Evolutionary conservation across 37 sponge, comb jelly and placozoan genomes (phyloP), one percentile per base, ranked within the genome.

Genomic region (Bolinopsis microptera): DNA sequence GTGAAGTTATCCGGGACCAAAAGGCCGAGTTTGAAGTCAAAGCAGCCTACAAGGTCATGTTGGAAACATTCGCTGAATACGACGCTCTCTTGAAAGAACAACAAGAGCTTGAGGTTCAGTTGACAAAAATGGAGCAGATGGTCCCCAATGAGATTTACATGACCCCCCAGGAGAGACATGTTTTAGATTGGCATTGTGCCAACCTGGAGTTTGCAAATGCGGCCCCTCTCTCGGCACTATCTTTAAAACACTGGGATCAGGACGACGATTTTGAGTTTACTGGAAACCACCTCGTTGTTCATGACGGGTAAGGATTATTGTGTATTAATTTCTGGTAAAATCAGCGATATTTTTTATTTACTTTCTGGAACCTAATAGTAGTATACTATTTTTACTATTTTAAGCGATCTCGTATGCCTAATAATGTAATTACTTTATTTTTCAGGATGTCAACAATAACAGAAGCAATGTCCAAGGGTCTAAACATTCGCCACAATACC

Each of bases 121-220:
- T 95, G 69, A 95, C 95, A 25, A 95, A 95, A 48, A 93, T 92
- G 16, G 97, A 96, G 38, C 95, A 95, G 72, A 92, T 69, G 23
- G 36, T 76, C 5, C 94, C 86, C 38, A 98, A 97, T 9, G 92
- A 96, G 33, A 96, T 97, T 61, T 99, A 99, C 94, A 95, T 99
- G 75, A 95, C 97, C 35, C 95, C 97, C 3, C 68, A 94, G 0
- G 97, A 99, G 92, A 93, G 96, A 16, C 97, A 99, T 61, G 94
- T 99, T 16, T 93, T 99, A 28, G 96, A 97, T 95, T 99, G 99
- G 99, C 99, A 99, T 94, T 96, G 97, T 93, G 99, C 99, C 76
- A 99, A 99, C 93, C 93, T 99, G 68, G 99, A 99, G 96, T 99
- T 99, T 94, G 99, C 99, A 92, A 99, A 99, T 92, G 99, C 99